Evolutionary conservation across 2,888 invertebrate genomes (phyloP), one percentile per base, ranked within the genome.

Genomic region (Lasioglossum leucozonium): DNA sequence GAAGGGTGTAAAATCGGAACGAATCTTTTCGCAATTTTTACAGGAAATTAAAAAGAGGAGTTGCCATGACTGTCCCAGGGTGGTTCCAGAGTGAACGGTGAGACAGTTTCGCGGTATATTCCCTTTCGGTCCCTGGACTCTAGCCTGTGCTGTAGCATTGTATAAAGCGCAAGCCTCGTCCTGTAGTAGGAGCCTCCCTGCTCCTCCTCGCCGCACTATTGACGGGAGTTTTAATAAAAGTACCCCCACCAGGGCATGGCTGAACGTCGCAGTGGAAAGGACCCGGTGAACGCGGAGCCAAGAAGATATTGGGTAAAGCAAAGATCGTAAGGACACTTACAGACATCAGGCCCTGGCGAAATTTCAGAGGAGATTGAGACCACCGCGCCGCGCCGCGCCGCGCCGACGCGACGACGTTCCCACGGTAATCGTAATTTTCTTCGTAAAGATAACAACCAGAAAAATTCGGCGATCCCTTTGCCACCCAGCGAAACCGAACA

Each of bases 221-320:
- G 94, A 94, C 93, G 93, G 92, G 93, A 93, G 94, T 93, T 94
- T 94, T 94, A 94, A 94, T 94, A 94, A 94, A 94, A 94, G 93
- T 94, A 93, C 94, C 94, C 94, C 94, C 92, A 92, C 94, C 92
- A 91, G 90, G 86, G 16, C 22, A 87, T 81, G 83, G 88, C 90
- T 89, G 85, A 91, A 90, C 90, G 90, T 91, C 91, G 88, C 87
- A 87, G 90, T 88, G 91, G 90, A 90, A 65, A 91, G 91, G 90
- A 91, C 83, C 85, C 82, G 89, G 87, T 82, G 89, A 89, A 88
- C 90, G 91, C 84, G 72, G 87, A 91, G 87, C 90, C 89, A 88
- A 89, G 92, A 92, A 93, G 93, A 94, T 94, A 94, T 94, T 93
- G 93, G 92, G 91, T 90, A 91, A 92, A 94, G 93, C 92, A 91